Base-by-base conservation (phyloP, 1,140 invertebrate genomes). In the Ericerus pela region DNA sequence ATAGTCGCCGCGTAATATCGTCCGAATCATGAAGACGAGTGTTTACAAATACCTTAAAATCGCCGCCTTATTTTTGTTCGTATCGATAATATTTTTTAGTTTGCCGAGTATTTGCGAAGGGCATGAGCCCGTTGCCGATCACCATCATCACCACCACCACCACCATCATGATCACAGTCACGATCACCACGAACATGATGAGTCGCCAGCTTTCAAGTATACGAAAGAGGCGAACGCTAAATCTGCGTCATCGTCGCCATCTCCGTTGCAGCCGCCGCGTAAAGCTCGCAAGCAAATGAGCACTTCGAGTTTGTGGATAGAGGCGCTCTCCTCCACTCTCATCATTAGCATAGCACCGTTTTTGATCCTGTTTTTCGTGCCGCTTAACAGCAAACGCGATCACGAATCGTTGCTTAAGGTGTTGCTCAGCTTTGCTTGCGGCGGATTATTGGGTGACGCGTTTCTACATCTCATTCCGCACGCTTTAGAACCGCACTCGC, bases 391-490 rank as follows among this genome's bases (percentile, higher is more conserved):
- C 62, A 83, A 79, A 29, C 79, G 81, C 51, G 81, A 89, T 65
- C 81, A 84, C 64, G 78, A 92, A 66, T 82, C 86, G 0, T 69
- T 92, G 22, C 69, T 97, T 11, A 96, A 95, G 70, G 76, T 96
- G 33, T 70, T 96, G 14, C 71, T 97, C 16, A 90, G 87, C 57
- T 96, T 97, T 75, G 93, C 91, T 6, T 93, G 91, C 5, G 94
- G 94, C 51, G 92, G 93, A 58, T 72, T 97, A 11, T 72, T 97
- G 1, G 94, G 93, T 8, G 94, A 97, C 76, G 92, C 94, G 4
- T 97, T 97, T 72, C 72, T 97, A 1, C 94, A 97, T 75, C 72
- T 97, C 24, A 97, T 97, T 66, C 94, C 94, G 30, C 93, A 97
- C 74, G 90, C 93, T 16, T 75, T 94, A 1, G 72, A 80, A 33